Base-by-base conservation (phyloP, 2,113 vertebrate genomes). In the Tachycineta bicolor region DNA sequence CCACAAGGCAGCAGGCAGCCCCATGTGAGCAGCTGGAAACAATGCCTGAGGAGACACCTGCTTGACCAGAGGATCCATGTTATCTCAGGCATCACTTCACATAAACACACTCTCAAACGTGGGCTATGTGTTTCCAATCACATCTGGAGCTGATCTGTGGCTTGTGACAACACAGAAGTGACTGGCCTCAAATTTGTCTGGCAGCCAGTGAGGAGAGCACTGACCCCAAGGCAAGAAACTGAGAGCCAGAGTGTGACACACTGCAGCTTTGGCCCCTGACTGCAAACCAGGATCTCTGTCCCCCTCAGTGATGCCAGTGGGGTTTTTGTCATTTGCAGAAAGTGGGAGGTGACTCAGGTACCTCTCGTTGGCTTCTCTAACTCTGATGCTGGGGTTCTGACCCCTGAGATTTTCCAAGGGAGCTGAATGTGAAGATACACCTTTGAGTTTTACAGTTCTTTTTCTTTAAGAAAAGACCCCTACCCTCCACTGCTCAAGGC, bases 331-430 rank as follows among this genome's bases (percentile, higher is more conserved):
- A 28, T 52, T 69, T 25, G 11, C 8, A 19, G 55, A 7, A 56
- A 49, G 49, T 37, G 26, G 16, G 29, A 86, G 41, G 10, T 59
- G 47, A 22, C 5, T 60, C 9, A 5, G 22, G 26, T 34, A 74
- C 10, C 7, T 11, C 14, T 46, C 5, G 1, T 59, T 69, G 31
- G 4, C 50, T 84, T 26, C 41, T 62, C 49, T 64, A n/a, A 21
- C 1, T 4, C 46, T 63, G 50, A 31, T 22, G 46, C 6, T 28
- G 19, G 19, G 33, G 14, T 31, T 80, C 56, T 87, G 21, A 76
- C 5, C 7, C 10, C 31, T 0, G 0, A 16, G 14, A 17, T 53
- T 69, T 94, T 52, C 19, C 3, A 4, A 47, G 43, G 13, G n/a
- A 24, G 11, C 37, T 0, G 0, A 64, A 47, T 13, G 14, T 14